These are phyloP conservation scores for Zaprionus kolodkinae DNA, from an alignment of 1,140 invertebrate species.

Conservation along the genomic window DNA sequence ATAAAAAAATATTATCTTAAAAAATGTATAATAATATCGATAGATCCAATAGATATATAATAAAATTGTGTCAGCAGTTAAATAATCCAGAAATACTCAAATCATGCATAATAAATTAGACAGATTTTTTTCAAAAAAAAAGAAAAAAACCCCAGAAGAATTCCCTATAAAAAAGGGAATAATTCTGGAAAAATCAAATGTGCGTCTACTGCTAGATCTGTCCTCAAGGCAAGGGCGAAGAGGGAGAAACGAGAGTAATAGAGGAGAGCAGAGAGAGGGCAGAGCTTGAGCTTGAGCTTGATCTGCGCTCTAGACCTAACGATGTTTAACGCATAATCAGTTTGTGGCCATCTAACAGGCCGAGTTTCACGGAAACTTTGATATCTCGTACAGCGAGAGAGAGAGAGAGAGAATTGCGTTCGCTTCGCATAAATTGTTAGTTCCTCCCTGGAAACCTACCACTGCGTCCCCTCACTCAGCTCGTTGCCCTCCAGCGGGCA, in stretches of 20 bases:
- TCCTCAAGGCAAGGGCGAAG: background rate
- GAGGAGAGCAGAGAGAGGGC: background rate
- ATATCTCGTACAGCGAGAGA: conserved; percentile 50
- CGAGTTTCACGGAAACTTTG: conserved; percentile 37
- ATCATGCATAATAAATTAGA: background rate
- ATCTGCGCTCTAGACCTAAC: conserved; percentile 17
- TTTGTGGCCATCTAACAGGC: conserved; percentile 28
- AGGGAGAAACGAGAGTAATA: background rate
- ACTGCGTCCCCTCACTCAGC: background rate
- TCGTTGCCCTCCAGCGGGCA: conserved; percentile 31
- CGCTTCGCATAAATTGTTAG: conserved; percentile 71
- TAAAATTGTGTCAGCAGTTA: too few relatives aligned
- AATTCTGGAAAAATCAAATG: background rate
- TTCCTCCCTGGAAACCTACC: background rate
- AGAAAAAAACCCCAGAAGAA: background rate
- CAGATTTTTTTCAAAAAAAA: background rate
- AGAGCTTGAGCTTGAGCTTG: background rate
- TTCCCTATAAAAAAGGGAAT: background rate
- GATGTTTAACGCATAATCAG: conserved; percentile 32
- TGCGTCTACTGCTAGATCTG: background rate
- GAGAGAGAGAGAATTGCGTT: conserved; percentile 61
- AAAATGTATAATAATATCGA: too few relatives aligned
- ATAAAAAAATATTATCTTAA: too few relatives aligned
- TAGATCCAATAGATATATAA: background rate
- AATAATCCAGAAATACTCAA: background rate